Percentiles rank a stretch among this genome's conserved stretches.
phyloP scores from a whole-genome alignment of 2,113 vertebrate genomes.

The Syrmaticus mikado region DNA sequence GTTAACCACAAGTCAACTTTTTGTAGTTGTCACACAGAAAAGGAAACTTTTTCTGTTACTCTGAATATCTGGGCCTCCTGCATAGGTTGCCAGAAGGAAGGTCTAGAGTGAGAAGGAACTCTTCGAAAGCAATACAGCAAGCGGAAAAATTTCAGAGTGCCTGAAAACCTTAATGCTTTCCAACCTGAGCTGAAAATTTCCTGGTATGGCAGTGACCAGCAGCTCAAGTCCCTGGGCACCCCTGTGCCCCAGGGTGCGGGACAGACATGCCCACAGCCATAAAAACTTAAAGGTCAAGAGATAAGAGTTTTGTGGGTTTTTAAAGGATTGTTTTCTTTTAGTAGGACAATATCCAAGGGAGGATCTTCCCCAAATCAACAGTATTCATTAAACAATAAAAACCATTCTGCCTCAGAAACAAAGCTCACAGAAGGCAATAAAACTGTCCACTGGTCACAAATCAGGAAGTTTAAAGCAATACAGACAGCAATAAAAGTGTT shows the following conservation, averaged over 20 bases:
- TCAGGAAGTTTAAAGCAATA: constrained; percentile 27
- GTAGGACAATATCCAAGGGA: neutral
- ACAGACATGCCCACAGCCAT: neutral
- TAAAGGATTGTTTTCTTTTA: neutral
- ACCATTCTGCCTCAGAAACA: neutral
- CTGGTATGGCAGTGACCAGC: neutral
- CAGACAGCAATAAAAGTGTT: constrained; percentile 15
- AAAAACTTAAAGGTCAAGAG: neutral
- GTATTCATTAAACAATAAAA: neutral
- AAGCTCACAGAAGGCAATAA: constrained; percentile 32
- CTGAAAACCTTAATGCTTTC: neutral
- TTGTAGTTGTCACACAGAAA: neutral
- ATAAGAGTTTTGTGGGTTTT: neutral
- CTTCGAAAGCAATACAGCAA: neutral
- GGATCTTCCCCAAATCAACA: constrained; percentile 13
- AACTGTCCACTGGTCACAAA: constrained; percentile 27
- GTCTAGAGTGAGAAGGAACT: neutral
- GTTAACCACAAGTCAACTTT: neutral
- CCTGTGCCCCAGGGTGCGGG: rapidly evolving
- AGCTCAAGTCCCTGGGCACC: neutral
- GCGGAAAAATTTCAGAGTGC: neutral
- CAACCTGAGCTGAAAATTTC: neutral
- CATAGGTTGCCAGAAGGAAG: neutral
- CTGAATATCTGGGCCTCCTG: neutral
- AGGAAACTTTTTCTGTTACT: neutral